These are phyloP conservation scores for Prosapia bicincta DNA, from an alignment of 2,888 invertebrate species.

Conservation along the genomic window DNA sequence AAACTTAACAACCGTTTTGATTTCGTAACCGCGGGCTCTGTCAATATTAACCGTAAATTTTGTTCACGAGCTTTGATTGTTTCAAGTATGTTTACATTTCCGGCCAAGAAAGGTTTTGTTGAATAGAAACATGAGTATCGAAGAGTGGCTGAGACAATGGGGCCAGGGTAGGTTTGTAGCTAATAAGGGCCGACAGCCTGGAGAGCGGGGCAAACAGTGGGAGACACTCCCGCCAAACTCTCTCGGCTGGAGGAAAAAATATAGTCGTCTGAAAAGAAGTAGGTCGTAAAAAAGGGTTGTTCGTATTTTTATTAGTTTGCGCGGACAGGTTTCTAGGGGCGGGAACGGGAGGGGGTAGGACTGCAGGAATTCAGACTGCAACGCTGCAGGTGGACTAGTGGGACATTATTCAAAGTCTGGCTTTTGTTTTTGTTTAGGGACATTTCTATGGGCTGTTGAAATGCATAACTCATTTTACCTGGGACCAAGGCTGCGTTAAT, in stretches of 20 bases:
- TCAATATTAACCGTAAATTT: neutral
- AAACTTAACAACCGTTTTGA: too few relatives aligned
- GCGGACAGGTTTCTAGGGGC: conserved; percentile 51
- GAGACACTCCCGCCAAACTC: conserved; percentile 20
- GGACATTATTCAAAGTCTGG: conserved; percentile 7
- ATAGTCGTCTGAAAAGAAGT: conserved; percentile 45
- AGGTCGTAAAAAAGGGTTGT: conserved; percentile 44
- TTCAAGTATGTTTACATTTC: neutral
- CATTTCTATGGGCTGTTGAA: neutral
- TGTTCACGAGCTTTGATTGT: neutral
- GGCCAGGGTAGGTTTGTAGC: neutral
- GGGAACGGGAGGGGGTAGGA: conserved; percentile 46
- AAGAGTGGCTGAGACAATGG: neutral
- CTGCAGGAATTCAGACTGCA: neutral
- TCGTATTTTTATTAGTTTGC: conserved; percentile 27
- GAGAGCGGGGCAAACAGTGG: neutral
- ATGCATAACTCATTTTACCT: neutral
- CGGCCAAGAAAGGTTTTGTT: neutral
- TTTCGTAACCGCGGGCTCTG: too few relatives aligned
- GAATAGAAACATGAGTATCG: neutral
- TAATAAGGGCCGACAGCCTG: neutral
- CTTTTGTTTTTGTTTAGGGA: neutral
- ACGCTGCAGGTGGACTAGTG: conserved; percentile 37
- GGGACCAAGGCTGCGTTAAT: neutral
- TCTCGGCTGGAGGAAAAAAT: conserved; percentile 34